Evolutionary conservation across 1,140 invertebrate species (phyloP), one percentile per base, ranked within the genome.

Genomic region (Drosophila hydei): DNA sequence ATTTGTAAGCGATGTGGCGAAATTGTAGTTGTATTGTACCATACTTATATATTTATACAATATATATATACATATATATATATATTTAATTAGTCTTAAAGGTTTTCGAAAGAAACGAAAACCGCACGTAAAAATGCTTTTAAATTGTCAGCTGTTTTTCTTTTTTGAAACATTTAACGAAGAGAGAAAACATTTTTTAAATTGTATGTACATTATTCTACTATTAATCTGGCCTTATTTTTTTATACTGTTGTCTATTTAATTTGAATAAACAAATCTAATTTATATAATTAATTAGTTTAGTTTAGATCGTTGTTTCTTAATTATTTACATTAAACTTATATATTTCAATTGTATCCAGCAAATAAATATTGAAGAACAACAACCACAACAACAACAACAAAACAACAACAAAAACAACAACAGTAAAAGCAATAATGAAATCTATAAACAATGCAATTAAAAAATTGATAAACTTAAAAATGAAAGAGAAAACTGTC

Each of bases 221-320:
- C 59, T 56, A 48, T 74, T 77, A 68, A 61, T 74, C 60, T 89
- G 72, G 78, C 75, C 25, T 27, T 48, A n/a, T 40, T 71, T 88
- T 85, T 85, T 88, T 72, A 88, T 38, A 81, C 68, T 87, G 83
- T 87, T 87, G 83, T 87, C 83, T 88, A 83, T 76, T 87, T 64
- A 51, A 88, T 83, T 75, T 77, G 76, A 87, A 88, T 85, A 75
- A 75, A 71, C 51, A 59, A 61, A 55, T 61, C 71, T 75, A 61
- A 75, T 65, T 75, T 64, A 61, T 79, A 85, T 77, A 58, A 63
- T 50, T 51, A 77, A 60, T 65, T 68, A 81, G 54, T 63, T 70
- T 70, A 74, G 61, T 47, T 47, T 48, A 54, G 51, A 48, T 48
- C 54, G 67, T 58, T 74, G 51, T 55, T 64, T 75, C 25, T 45